Percentiles rank a stretch among this genome's conserved stretches.
phyloP scores from a whole-genome alignment of 2,888 invertebrate genomes.

The Pelosia muscerda region DNA sequence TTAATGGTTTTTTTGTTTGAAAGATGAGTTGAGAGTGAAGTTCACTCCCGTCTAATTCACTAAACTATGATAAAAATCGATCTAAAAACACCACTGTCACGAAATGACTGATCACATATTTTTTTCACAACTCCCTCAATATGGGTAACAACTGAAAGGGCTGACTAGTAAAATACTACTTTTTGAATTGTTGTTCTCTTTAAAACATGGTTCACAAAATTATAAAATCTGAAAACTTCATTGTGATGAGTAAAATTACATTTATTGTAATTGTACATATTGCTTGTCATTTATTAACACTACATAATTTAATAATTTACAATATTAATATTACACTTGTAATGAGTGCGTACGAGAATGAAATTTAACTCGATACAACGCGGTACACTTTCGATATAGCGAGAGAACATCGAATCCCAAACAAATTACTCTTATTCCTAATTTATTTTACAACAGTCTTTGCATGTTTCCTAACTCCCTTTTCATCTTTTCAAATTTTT shows the following conservation, averaged over 20 bases:
- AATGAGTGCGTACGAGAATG: background rate
- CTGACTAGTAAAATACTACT: too few species aligned
- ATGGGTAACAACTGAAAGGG: too few species aligned
- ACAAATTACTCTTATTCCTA: slow-evolving; percentile 1
- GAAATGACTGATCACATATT: too few species aligned
- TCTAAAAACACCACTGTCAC: too few species aligned
- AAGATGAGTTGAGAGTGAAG: too few species aligned
- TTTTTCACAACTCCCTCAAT: too few species aligned
- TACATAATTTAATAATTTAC: background rate
- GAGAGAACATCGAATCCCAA: background rate
- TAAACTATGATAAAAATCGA: too few species aligned
- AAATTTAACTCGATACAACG: background rate
- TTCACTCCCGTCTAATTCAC: too few species aligned
- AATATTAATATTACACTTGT: slow-evolving; percentile 1
- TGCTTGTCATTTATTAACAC: background rate
- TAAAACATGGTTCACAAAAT: too few species aligned
- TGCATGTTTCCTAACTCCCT: slow-evolving; percentile 70
- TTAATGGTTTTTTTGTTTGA: too few species aligned
- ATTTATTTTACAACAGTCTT: slow-evolving; percentile 63
- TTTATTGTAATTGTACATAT: background rate
- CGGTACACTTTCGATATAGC: background rate
- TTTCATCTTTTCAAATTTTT: slow-evolving; percentile 64
- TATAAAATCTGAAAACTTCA: too few species aligned
- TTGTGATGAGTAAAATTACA: background rate
- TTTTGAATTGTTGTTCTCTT: too few species aligned